phyloP scores from a whole-genome alignment of 2,888 invertebrate genomes.

The Spilarctia lutea region DNA sequence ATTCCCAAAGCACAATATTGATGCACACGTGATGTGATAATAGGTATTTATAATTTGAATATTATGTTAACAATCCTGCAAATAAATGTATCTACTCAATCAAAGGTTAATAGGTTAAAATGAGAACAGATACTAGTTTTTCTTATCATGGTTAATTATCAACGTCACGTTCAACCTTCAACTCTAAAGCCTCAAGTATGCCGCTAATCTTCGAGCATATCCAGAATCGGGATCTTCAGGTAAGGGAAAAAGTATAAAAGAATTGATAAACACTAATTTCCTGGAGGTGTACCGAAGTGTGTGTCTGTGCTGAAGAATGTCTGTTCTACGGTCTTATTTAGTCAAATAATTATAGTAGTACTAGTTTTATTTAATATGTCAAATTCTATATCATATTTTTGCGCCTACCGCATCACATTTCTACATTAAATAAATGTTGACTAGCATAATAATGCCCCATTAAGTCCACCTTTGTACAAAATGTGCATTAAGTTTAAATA shows the following conservation, averaged over 20 bases:
- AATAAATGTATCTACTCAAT: neutral
- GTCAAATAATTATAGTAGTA: neutral
- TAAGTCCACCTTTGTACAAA: too few relatives aligned
- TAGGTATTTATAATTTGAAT: slow-evolving; percentile 26
- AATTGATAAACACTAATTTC: neutral
- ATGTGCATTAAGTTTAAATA: too few relatives aligned
- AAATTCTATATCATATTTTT: too few relatives aligned
- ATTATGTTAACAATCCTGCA: slow-evolving; percentile 29
- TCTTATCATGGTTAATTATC: neutral
- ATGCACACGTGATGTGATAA: slow-evolving; percentile 7
- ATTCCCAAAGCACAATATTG: neutral
- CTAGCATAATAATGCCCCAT: too few relatives aligned
- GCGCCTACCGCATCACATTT: too few relatives aligned
- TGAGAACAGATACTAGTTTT: neutral
- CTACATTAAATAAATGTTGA: too few relatives aligned
- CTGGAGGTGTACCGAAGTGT: too few relatives aligned
- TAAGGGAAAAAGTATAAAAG: too few relatives aligned
- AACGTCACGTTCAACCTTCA: too few relatives aligned
- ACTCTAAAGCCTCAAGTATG: neutral
- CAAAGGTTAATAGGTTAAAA: slow-evolving; percentile 25
- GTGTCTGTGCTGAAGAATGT: too few relatives aligned
- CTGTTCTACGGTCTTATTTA: neutral
- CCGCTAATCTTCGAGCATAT: neutral
- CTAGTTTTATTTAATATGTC: too few relatives aligned
- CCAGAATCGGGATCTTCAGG: neutral